phyloP scores from a whole-genome alignment of 37 sponge, comb jelly and placozoan species.

The Bolinopsis microptera region DNA sequence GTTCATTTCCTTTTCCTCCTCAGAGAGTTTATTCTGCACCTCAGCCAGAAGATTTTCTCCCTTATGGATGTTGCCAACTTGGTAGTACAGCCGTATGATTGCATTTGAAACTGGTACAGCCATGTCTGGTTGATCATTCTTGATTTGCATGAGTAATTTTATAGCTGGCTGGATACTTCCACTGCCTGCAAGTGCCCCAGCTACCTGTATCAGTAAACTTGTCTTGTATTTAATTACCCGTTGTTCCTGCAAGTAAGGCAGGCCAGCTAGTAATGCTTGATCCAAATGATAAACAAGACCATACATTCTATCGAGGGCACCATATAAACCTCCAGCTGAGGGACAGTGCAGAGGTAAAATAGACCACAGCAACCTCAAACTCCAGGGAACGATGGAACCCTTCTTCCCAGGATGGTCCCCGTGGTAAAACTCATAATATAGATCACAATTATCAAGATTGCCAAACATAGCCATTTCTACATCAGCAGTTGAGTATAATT shows the following conservation, averaged over 20 bases:
- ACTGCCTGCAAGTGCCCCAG: slow-evolving; percentile 44
- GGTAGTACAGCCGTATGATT: slow-evolving; percentile 47
- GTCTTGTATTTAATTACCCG: slow-evolving; percentile 44
- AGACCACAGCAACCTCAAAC: slow-evolving; percentile 30
- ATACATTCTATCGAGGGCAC: slow-evolving; percentile 61
- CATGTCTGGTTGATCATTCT: slow-evolving; percentile 7
- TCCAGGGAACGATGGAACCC: slow-evolving; percentile 48
- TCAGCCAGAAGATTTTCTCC: slow-evolving; percentile 38
- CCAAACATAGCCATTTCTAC: slow-evolving; percentile 65
- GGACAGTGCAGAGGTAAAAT: slow-evolving; percentile 49
- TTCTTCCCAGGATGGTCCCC: not conserved
- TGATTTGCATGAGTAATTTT: not conserved
- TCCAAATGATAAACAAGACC: slow-evolving; percentile 46
- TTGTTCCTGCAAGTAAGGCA: slow-evolving; percentile 35
- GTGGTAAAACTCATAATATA: slow-evolving; percentile 1
- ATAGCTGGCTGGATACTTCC: slow-evolving; percentile 63
- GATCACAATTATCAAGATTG: slow-evolving; percentile 53
- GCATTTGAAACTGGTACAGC: slow-evolving; percentile 46
- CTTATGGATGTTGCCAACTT: slow-evolving; percentile 47
- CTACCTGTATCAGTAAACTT: slow-evolving; percentile 18
- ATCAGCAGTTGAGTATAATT: slow-evolving; percentile 45
- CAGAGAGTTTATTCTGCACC: not conserved
- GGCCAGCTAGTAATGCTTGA: slow-evolving; percentile 27
- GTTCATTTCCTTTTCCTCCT: slow-evolving; percentile 55
- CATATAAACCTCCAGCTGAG: slow-evolving; percentile 26